Evolutionary conservation across 2,888 invertebrate genomes (phyloP).

Genomic region (Rugalucina vietnamica): DNA sequence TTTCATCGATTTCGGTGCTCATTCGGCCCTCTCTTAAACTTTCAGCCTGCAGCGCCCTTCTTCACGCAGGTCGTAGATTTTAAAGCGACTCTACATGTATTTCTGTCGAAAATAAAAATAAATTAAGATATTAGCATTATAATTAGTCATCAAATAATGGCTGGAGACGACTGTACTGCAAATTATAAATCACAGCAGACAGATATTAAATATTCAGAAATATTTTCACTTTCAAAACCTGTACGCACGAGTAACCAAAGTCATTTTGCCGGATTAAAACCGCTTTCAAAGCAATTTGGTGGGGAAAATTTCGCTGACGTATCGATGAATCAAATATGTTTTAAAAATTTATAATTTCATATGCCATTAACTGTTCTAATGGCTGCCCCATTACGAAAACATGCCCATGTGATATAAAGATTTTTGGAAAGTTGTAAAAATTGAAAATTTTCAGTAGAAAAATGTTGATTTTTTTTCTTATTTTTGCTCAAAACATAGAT

Average conservation of each 20-base stretch:
- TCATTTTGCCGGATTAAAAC: not conserved
- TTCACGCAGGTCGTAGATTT: too few species aligned
- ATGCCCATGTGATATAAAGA: too few species aligned
- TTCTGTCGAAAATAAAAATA: too few species aligned
- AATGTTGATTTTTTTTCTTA: too few species aligned
- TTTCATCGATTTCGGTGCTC: too few species aligned
- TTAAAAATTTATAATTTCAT: slow-evolving; percentile 12
- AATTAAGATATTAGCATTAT: too few species aligned
- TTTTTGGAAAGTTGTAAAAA: too few species aligned
- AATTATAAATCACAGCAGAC: not conserved
- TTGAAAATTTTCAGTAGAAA: too few species aligned
- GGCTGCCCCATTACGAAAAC: not conserved
- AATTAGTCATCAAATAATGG: not conserved
- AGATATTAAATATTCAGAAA: not conserved
- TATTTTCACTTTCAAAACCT: not conserved
- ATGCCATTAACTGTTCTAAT: slow-evolving; percentile 1
- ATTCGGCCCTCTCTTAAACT: too few species aligned
- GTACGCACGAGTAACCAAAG: not conserved
- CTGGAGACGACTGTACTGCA: not conserved
- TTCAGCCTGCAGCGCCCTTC: too few species aligned
- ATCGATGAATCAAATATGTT: not conserved
- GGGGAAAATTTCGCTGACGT: not conserved
- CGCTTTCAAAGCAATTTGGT: not conserved
- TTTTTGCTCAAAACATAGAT: too few species aligned
- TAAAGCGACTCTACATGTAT: too few species aligned